phyloP scores from a whole-genome alignment of 2,797 vertebrate species.

The Eulemur coronatus region DNA sequence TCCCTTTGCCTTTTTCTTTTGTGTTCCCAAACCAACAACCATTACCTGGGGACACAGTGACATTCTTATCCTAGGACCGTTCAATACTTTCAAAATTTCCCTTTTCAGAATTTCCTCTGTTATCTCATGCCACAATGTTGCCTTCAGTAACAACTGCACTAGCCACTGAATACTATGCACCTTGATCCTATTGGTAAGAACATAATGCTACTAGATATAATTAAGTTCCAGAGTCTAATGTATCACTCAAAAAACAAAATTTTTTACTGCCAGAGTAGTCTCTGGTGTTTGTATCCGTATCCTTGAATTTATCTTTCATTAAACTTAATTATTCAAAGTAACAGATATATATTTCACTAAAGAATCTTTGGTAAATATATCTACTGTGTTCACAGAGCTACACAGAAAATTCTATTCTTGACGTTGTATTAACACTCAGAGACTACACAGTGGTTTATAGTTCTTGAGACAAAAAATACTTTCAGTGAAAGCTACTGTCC shows the following conservation, averaged over 20 bases:
- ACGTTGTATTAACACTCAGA: constrained; percentile 23
- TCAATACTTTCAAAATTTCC: neutral
- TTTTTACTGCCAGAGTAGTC: neutral
- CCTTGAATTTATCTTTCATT: neutral
- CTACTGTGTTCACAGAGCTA: neutral
- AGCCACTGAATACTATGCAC: no score
- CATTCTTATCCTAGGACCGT: neutral
- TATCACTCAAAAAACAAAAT: neutral
- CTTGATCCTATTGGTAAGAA: neutral
- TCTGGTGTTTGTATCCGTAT: neutral
- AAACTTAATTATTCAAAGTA: constrained; percentile 7
- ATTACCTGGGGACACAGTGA: neutral
- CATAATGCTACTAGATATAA: neutral
- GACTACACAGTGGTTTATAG: constrained; percentile 50
- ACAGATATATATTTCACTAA: neutral
- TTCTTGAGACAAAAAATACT: constrained; percentile 46
- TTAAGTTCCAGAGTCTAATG: neutral
- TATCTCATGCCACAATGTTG: neutral
- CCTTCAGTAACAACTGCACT: neutral
- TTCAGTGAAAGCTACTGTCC: constrained; percentile 41
- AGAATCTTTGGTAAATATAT: neutral
- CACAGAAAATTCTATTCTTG: constrained; percentile 10
- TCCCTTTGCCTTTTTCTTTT: neutral
- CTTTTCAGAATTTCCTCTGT: neutral
- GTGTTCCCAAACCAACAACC: neutral